These are phyloP conservation scores for Euura lappo DNA, from an alignment of 1,140 invertebrate genomes.

Conservation along the genomic window DNA sequence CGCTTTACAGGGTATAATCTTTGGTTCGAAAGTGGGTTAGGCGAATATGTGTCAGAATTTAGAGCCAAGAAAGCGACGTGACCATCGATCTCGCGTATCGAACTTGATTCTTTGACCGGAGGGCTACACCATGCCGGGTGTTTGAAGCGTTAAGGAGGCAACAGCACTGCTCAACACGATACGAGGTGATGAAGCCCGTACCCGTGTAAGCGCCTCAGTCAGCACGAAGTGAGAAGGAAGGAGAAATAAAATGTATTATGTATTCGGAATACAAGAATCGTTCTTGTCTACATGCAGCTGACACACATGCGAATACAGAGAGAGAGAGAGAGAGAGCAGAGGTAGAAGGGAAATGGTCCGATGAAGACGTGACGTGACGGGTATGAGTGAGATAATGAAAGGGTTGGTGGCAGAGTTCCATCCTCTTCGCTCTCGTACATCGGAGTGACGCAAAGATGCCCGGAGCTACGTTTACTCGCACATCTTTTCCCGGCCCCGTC, in stretches of 20 bases:
- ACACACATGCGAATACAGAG: no score
- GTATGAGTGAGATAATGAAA: slow-evolving; percentile 7
- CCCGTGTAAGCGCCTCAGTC: neutral
- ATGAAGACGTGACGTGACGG: slow-evolving; percentile 6
- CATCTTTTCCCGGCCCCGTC: neutral
- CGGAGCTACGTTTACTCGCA: slow-evolving; percentile 6
- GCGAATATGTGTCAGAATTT: neutral
- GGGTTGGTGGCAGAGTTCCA: neutral
- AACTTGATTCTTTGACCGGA: neutral
- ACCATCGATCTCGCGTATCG: neutral
- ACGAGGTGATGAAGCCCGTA: neutral
- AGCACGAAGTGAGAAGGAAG: neutral
- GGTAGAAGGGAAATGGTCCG: slow-evolving; percentile 6
- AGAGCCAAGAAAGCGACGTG: neutral
- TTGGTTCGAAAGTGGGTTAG: no score
- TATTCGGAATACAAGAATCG: slow-evolving; percentile 45
- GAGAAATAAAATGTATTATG: slow-evolving; percentile 30
- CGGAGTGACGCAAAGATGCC: neutral
- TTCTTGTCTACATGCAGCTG: no score
- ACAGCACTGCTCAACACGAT: neutral
- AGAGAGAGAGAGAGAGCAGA: neutral
- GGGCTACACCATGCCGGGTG: neutral
- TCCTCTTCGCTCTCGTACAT: neutral
- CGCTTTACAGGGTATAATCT: no score
- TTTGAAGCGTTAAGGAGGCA: neutral